These are phyloP conservation scores for Atlantisia rogersi DNA, from an alignment of 2,113 vertebrate species.

Conservation along the genomic window DNA sequence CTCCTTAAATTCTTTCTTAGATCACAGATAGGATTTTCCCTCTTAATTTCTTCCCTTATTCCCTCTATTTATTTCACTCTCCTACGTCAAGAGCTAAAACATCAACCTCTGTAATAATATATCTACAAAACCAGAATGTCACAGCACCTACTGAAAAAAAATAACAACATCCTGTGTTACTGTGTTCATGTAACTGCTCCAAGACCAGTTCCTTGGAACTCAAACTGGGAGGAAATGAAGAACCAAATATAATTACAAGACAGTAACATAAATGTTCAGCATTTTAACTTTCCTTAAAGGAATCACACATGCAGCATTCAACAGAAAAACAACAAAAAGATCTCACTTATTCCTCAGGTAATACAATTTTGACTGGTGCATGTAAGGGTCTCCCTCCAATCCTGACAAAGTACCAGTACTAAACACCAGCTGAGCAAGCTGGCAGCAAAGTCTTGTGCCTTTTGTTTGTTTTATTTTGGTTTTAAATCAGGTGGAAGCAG, in stretches of 20 bases:
- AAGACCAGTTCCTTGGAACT: not conserved
- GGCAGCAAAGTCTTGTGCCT: no score
- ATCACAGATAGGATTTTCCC: not conserved
- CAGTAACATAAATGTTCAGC: not conserved
- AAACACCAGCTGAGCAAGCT: no score
- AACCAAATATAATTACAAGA: not conserved
- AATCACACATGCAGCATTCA: not conserved
- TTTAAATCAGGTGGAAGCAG: no score
- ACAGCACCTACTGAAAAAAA: not conserved
- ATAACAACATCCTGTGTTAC: not conserved
- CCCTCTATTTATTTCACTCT: not conserved
- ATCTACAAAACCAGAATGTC: not conserved
- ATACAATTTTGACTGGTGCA: not conserved
- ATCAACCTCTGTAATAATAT: not conserved
- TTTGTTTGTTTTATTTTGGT: no score
- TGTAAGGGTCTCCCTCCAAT: not conserved
- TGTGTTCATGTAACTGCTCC: not conserved
- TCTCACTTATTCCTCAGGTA: not conserved
- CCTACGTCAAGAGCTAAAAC: not conserved
- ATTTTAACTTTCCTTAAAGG: not conserved
- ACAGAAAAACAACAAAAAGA: not conserved
- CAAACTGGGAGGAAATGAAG: not conserved
- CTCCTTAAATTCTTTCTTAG: not conserved
- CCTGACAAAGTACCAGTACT: no score
- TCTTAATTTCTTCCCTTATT: not conserved